Base-by-base conservation (phyloP, 2,888 invertebrate species). In the Gymnoscelis rufifasciata region DNA sequence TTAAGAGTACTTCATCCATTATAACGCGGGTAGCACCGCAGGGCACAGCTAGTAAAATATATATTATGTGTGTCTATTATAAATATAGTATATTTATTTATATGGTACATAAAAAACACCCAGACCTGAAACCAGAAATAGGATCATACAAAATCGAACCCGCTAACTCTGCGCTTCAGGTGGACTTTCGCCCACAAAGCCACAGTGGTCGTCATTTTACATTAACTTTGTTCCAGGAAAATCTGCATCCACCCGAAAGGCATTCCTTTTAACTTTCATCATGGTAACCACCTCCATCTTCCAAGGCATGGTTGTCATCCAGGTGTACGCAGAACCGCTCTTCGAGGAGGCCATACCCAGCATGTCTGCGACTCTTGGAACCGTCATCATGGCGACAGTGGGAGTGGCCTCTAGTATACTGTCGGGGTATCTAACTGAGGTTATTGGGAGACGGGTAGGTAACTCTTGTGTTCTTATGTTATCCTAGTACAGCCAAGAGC, bases 251-350 rank as follows among this genome's bases (percentile, higher is more conserved):
- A 71, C 78, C 0, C 76, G 77, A 0, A 64, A 62, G 1, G 77
- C 76, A 0, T 51, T 83, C 8, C 8, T 62, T 1, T 52, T 79
- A 0, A 55, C 56, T 1, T 23, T 78, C 0, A 54, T 60, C 0
- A 52, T 83, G 1, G 62, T 69, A 46, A 71, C 74, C 0, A 57
- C 72, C 0, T 58, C 71, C 8, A 67, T 77, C 8, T 79, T 78
- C 60, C 81, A 84, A 71, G 84, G 84, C 0, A 43, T 81, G 0
- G 61, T 80, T 0, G 73, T 73, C 0, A 57, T 83, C 0, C 78
- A 81, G 51, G 82, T 83, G 15, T 83, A 80, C 47, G 83, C 83
- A 0, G 74, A 71, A 7, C 79, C 79, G 0, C 45, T 84, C 24
- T 83, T 84, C 48, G 49, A 51, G 0, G 65, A 74, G 37, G 78